Evolutionary conservation across 2,797 vertebrate genomes (phyloP).

Genomic region (Mionectes olivaceus): DNA sequence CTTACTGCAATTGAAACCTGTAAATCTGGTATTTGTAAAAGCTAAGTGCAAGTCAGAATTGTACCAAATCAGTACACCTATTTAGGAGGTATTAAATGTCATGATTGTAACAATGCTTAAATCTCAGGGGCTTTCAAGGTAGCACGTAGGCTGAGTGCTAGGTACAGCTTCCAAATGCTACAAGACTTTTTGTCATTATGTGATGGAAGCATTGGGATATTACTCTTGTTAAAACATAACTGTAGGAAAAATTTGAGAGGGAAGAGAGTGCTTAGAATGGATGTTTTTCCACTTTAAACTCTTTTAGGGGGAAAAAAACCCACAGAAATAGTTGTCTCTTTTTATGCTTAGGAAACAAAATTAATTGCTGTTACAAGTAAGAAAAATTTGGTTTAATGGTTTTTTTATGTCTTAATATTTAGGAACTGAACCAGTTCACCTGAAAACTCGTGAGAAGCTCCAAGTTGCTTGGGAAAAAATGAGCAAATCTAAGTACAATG

Average conservation of each 20-base stretch:
- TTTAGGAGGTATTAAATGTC: neutral
- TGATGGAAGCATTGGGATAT: neutral
- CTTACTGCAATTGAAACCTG: neutral
- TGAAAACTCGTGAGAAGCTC: conserved; percentile 76
- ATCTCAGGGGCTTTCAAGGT: neutral
- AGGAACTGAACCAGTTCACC: conserved; percentile 85
- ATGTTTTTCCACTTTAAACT: neutral
- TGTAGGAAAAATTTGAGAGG: neutral
- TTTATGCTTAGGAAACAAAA: neutral
- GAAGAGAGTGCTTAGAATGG: neutral
- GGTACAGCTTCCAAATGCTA: neutral
- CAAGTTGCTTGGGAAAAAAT: conserved; percentile 96
- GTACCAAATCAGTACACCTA: neutral
- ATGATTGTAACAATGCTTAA: neutral
- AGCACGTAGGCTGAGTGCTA: neutral
- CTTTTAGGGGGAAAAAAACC: neutral
- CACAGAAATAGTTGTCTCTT: neutral
- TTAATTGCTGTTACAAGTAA: neutral
- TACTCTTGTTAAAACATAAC: neutral
- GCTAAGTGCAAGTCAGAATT: neutral
- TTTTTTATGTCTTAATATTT: neutral
- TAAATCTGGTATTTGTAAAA: neutral
- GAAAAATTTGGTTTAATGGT: neutral
- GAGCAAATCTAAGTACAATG: conserved; percentile 98
- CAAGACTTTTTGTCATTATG: neutral